Evolutionary conservation across 2,888 invertebrate species (phyloP).

Genomic region (Tridacna crocea): DNA sequence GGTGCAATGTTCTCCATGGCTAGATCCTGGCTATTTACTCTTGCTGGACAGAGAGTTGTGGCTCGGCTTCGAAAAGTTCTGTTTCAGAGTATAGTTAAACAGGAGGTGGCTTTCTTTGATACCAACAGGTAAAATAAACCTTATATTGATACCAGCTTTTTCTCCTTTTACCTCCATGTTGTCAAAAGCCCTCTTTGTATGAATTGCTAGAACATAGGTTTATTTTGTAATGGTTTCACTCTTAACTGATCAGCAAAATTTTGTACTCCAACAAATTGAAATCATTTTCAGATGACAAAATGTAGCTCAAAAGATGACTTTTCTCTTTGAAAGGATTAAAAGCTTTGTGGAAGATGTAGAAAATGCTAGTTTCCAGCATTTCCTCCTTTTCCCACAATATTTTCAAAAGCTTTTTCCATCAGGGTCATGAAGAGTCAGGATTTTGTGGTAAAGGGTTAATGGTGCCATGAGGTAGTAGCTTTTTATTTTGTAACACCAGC

Average conservation of each 20-base stretch:
- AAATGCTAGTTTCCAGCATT: no score
- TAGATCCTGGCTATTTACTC: conserved; percentile 80
- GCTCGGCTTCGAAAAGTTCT: conserved; percentile 79
- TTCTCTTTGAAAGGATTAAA: no score
- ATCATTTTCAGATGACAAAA: no score
- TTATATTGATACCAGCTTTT: neutral
- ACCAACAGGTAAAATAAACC: conserved; percentile 74
- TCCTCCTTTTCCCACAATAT: no score
- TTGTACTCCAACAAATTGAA: neutral
- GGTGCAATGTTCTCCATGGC: conserved; percentile 76
- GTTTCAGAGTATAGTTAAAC: conserved; percentile 76
- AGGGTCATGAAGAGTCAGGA: no score
- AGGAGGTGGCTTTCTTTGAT: conserved; percentile 83
- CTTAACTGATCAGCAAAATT: neutral
- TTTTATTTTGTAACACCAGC: no score
- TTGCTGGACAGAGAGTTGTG: conserved; percentile 82
- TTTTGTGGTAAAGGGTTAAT: neutral
- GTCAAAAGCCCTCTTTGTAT: neutral
- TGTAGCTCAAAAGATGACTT: no score
- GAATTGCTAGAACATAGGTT: neutral
- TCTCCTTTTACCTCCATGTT: neutral
- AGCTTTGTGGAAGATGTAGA: no score
- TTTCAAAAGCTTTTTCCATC: no score
- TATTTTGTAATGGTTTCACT: neutral
- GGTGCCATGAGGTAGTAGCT: no score